Percentiles rank a stretch among this genome's conserved stretches.
phyloP scores from a whole-genome alignment of 23 tunicate genomes.

The Aplidium turbinatum region DNA sequence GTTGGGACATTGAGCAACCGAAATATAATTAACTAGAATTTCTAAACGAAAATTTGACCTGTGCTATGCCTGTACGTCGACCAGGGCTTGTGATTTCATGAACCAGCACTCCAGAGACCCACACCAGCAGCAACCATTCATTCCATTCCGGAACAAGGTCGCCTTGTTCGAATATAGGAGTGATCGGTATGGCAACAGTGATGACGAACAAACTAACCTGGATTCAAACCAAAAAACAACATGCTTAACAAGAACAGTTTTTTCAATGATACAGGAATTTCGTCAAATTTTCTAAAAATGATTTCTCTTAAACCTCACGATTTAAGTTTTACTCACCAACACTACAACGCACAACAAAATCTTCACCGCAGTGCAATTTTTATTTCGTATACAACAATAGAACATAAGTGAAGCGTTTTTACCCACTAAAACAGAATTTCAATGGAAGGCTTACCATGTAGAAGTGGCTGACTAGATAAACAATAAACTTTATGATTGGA shows the following conservation, averaged over 20 bases:
- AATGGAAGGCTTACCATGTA: constrained; percentile 66
- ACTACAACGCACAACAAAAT: not conserved
- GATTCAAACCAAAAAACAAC: too few species aligned
- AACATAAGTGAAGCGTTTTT: too few species aligned
- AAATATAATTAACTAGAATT: too few species aligned
- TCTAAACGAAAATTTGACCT: too few species aligned
- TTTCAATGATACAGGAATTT: too few species aligned
- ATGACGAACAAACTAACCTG: constrained; percentile 65
- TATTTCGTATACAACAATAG: too few species aligned
- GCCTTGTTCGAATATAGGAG: constrained; percentile 62
- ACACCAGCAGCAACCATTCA: constrained; percentile 81
- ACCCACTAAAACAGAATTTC: not conserved
- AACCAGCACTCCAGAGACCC: constrained; percentile 91
- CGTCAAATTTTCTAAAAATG: too few species aligned
- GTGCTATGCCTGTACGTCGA: constrained; percentile 71
- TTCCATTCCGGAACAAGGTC: constrained; percentile 74
- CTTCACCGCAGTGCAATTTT: not conserved
- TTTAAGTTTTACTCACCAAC: not conserved
- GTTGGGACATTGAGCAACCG: too few species aligned
- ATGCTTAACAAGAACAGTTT: too few species aligned
- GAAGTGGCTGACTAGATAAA: constrained; percentile 87
- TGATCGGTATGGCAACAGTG: constrained; percentile 86
- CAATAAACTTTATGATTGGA: constrained; percentile 89
- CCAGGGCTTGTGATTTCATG: constrained; percentile 77
- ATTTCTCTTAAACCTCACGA: too few species aligned